Base-by-base conservation (phyloP, 1,140 invertebrate species). In the Arion vulgaris region DNA sequence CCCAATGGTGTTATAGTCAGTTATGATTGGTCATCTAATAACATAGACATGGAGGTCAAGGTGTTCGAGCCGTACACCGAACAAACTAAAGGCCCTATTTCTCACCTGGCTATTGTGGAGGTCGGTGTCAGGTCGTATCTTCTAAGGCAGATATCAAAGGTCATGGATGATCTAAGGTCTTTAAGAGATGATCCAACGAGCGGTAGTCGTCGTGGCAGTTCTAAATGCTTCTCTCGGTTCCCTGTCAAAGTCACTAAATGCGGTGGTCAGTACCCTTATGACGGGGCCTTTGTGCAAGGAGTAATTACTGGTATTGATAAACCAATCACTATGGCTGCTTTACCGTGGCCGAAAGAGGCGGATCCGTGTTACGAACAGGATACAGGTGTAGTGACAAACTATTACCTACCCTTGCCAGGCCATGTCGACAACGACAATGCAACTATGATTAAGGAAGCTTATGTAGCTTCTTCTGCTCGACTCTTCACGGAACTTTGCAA, bases 251-350 rank as follows among this genome's bases (percentile, higher is more conserved):
- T 85, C 5, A 83, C 82, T 41, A 85, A 85, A 79, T 83, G 84
- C 66, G 84, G 84, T 17, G 82, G 84, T 26, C 78, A 83, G 68
- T 83, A 81, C 69, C 81, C 79, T 19, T 85, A 85, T 66, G 82
- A 81, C 53, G 84, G 84, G 0, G 84, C 84, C 32, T 85, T 81
- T 51, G 82, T 85, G 38, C 73, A 81, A 68, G 84, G 84, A 28
- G 82, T 83, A 53, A 76, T 85, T 32, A 80, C 79, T 15, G 79
- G 80, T 26, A 77, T 74, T 13, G 79, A 81, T 13, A 68, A 72
- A 26, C 49, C 84, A 23, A 71, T 85, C 41, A 49, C 62, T n/a
- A 80, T 83, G 84, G 82, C 79, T 19, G 84, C 84, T 11, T 80
- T 85, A 32, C 82, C 84, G 7, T 85, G 84, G 84, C 82, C 51